Conservation (phyloP, 1,140 invertebrate genomes). For the Solenopsis fugax region DNA sequence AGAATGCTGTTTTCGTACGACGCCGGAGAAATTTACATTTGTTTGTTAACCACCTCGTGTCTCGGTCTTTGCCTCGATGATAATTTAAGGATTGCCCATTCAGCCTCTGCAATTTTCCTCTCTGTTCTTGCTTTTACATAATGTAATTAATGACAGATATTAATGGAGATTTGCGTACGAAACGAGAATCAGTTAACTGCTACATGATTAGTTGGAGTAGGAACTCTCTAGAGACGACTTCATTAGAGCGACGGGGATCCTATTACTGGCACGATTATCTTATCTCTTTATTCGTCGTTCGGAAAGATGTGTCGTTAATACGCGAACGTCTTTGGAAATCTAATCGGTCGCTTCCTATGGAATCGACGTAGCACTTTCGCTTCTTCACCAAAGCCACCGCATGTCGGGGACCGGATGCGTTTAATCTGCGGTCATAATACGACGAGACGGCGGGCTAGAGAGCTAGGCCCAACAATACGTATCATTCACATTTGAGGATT, state of each 20-base stretch:
- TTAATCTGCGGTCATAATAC: constrained; percentile 69
- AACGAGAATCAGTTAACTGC: neutral
- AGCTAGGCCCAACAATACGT: constrained; percentile 48
- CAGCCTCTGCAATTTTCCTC: neutral
- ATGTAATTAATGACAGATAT: constrained; percentile 1
- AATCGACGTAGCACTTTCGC: constrained; percentile 32
- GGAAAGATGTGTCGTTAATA: neutral
- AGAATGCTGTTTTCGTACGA: neutral
- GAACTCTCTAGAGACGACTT: neutral
- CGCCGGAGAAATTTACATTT: constrained; percentile 14
- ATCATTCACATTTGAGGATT: constrained; percentile 50
- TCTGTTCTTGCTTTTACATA: neutral
- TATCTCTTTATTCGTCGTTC: constrained; percentile 6
- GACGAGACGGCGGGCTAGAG: constrained; percentile 52
- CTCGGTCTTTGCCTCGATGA: neutral
- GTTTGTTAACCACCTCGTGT: neutral
- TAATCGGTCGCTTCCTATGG: neutral
- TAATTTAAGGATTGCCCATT: constrained; percentile 4
- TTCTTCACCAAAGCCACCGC: constrained; percentile 49
- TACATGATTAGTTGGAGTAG: neutral
- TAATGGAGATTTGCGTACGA: neutral
- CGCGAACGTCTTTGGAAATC: constrained; percentile 17
- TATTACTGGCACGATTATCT: neutral
- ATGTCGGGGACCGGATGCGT: constrained; percentile 72
- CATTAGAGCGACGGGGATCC: neutral